A percentile compares a stretch with the other conserved stretches of the same genome.
Evolutionary conservation across 2,888 invertebrate genomes (phyloP).

Genomic region (Aleiodes leptofemur): DNA sequence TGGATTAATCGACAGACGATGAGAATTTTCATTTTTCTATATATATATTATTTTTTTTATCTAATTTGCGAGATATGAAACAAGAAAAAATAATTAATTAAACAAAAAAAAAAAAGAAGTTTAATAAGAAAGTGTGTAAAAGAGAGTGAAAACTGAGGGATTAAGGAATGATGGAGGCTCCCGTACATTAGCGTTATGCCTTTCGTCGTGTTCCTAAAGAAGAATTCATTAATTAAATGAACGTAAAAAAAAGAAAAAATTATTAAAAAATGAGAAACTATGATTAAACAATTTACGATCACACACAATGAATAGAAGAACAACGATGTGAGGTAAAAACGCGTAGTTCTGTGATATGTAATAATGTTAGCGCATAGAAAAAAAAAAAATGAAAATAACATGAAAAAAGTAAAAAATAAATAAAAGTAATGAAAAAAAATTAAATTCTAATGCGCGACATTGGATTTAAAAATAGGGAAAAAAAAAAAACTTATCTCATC

Average conservation of each 20-base stretch:
- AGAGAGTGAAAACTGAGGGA: constrained; percentile 39
- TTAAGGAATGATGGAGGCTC: constrained; percentile 62
- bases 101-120: constrained; percentile 10
- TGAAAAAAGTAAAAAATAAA: constrained; percentile 28
- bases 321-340: constrained; percentile 71
- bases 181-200: constrained; percentile 64
- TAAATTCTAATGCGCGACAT: constrained; percentile 68
- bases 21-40: constrained; percentile 15
- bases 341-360: constrained; percentile 77
- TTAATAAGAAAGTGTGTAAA: constrained; percentile 21
- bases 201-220: constrained; percentile 48
- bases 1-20: constrained; percentile 26
- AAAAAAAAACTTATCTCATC: constrained; percentile 61
- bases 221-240: background rate
- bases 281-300: background rate
- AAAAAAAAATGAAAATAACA: constrained; percentile 29
- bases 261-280: background rate
- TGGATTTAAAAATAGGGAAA: constrained; percentile 61
- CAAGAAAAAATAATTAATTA: constrained; percentile 28
- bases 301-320: constrained; percentile 35
- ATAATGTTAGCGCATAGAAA: constrained; percentile 71
- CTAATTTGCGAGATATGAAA: constrained; percentile 30
- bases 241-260: background rate
- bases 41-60: constrained; percentile 24
- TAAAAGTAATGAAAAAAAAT: constrained; percentile 64